phyloP scores from a whole-genome alignment of 2,113 vertebrate species.

The Ammodytes dubius region DNA sequence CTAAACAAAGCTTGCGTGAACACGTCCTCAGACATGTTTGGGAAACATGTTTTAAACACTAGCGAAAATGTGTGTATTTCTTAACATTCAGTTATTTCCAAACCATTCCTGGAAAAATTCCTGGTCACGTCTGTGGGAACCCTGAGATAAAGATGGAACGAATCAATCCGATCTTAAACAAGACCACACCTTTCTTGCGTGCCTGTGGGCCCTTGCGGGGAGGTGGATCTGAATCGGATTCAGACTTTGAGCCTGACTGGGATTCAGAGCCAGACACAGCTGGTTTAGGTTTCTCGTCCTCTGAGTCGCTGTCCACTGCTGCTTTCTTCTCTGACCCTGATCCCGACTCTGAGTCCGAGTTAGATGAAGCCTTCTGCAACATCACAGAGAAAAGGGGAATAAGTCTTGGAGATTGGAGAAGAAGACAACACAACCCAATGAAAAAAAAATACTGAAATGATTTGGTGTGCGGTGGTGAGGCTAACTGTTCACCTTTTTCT shows the following conservation, averaged over 20 bases:
- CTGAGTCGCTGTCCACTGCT: conserved; percentile 78
- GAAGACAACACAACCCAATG: neutral
- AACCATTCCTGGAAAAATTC: too few species aligned
- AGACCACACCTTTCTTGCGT: conserved; percentile 90
- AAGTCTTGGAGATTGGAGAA: neutral
- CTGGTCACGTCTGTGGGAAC: neutral
- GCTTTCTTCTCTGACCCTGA: conserved; percentile 86
- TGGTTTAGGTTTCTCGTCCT: conserved; percentile 86
- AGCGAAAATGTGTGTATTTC: too few species aligned
- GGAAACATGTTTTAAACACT: too few species aligned
- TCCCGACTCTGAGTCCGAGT: conserved; percentile 88
- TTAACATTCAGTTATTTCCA: too few species aligned
- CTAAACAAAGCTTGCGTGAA: too few species aligned
- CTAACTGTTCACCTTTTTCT: conserved; percentile 76
- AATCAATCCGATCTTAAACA: neutral
- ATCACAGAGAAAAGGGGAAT: neutral
- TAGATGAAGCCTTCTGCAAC: conserved; percentile 85
- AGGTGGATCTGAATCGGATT: conserved; percentile 91
- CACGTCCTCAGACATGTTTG: too few species aligned
- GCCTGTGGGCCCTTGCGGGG: conserved; percentile 87
- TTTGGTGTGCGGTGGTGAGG: accelerated
- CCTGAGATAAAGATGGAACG: neutral
- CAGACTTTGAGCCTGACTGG: conserved; percentile 86
- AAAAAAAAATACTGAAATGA: neutral
- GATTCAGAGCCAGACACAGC: conserved; percentile 86